Evolutionary conservation across 2,888 invertebrate species (phyloP).

Genomic region (Chymomyza fuscimana): DNA sequence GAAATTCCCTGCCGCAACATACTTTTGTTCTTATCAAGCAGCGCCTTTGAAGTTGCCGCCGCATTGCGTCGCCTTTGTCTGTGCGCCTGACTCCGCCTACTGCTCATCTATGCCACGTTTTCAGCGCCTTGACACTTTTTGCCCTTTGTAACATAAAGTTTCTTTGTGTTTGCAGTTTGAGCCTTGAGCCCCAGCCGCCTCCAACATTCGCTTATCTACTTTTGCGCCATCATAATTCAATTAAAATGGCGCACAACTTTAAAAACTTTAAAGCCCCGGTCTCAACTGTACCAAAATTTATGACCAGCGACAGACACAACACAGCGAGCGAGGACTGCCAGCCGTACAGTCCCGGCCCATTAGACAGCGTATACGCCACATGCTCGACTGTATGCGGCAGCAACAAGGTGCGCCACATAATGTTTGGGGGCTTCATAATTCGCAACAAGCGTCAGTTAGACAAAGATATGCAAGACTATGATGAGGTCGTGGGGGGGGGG

Average conservation of each 20-base stretch:
- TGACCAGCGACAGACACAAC: not conserved
- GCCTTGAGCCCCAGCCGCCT: conserved; percentile 34
- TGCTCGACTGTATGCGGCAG: not conserved
- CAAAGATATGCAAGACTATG: not conserved
- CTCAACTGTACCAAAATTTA: not conserved
- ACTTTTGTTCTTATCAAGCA: conserved; percentile 61
- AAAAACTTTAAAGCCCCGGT: conserved; percentile 29
- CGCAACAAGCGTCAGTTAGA: not conserved
- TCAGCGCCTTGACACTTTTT: conserved; percentile 1
- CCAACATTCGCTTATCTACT: conserved; percentile 2
- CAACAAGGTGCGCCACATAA: not conserved
- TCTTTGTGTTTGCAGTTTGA: not conserved
- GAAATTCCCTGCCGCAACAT: conserved; percentile 57
- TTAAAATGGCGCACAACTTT: conserved; percentile 57
- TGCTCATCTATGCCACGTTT: not conserved
- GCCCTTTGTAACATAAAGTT: not conserved
- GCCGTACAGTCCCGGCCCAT: not conserved
- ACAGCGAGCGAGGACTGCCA: not conserved
- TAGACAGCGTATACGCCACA: conserved; percentile 4
- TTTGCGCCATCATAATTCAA: conserved; percentile 57
- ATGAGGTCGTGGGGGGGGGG: not conserved
- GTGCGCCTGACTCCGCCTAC: not conserved
- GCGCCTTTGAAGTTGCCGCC: conserved; percentile 52
- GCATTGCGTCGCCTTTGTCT: not conserved
- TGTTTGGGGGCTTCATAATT: conserved; percentile 2